These are phyloP conservation scores for Agrotis puta DNA, from an alignment of 2,888 invertebrate species.

Conservation along the genomic window DNA sequence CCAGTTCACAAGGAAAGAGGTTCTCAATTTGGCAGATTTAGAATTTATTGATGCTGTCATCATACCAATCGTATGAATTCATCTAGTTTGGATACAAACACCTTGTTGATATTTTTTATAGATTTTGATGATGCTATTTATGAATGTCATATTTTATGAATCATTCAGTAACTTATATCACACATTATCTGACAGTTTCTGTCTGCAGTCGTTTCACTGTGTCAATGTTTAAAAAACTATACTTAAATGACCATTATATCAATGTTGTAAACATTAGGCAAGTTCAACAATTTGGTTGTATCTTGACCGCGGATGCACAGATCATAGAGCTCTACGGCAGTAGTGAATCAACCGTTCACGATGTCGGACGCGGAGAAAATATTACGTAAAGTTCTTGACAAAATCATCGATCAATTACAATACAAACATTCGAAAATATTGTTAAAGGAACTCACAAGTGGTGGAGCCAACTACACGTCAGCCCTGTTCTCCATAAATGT, in stretches of 20 bases:
- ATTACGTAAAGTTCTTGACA: slow-evolving; percentile 67
- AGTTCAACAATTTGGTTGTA: slow-evolving; percentile 17
- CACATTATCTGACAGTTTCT: not conserved
- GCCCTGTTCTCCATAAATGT: slow-evolving; percentile 67
- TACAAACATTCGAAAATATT: slow-evolving; percentile 57
- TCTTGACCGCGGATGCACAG: slow-evolving; percentile 1
- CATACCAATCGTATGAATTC: too few relatives aligned
- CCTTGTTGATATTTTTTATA: too few relatives aligned
- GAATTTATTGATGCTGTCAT: too few relatives aligned
- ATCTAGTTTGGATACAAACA: too few relatives aligned
- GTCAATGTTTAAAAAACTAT: not conserved
- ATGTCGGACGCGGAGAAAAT: slow-evolving; percentile 71
- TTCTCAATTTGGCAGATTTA: too few relatives aligned
- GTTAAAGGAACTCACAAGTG: slow-evolving; percentile 69
- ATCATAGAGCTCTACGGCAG: slow-evolving; percentile 48
- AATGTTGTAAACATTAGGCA: slow-evolving; percentile 7
- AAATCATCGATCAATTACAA: slow-evolving; percentile 66
- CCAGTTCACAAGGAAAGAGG: too few relatives aligned
- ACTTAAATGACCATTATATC: not conserved
- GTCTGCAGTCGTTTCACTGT: not conserved
- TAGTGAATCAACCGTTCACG: slow-evolving; percentile 49
- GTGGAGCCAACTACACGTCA: slow-evolving; percentile 77
- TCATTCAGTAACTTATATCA: not conserved
- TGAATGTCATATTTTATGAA: too few relatives aligned
- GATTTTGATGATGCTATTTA: too few relatives aligned